These are phyloP conservation scores for Euphonia xanthogaster DNA, from an alignment of 2,797 vertebrate species.

Conservation along the genomic window DNA sequence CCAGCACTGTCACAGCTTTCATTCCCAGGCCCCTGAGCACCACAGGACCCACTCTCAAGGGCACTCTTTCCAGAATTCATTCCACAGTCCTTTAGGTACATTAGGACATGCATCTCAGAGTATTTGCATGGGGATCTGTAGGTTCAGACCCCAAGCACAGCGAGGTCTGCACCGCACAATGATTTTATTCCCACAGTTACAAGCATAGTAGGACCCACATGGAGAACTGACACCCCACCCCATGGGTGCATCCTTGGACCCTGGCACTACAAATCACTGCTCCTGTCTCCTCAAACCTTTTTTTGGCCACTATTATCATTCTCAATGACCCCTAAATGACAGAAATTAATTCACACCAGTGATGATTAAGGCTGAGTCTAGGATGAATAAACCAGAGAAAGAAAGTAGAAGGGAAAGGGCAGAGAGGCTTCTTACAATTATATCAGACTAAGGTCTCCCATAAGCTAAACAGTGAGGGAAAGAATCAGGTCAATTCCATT, in stretches of 20 bases:
- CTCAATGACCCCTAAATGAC: neutral
- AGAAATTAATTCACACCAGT: neutral
- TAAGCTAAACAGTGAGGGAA: neutral
- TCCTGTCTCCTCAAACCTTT: neutral
- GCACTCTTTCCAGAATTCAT: neutral
- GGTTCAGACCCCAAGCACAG: neutral
- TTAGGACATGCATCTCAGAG: neutral
- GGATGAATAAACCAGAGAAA: neutral
- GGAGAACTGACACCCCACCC: neutral
- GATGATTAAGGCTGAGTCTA: neutral
- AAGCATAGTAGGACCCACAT: neutral
- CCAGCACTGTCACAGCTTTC: neutral
- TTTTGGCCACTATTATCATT: neutral
- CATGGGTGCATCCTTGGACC: neutral
- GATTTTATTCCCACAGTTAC: neutral
- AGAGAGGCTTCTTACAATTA: neutral
- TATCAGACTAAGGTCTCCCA: neutral
- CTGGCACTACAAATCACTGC: neutral
- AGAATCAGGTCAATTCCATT: neutral
- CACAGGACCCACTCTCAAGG: slow-evolving; percentile 1
- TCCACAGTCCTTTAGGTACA: neutral
- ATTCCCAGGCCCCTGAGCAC: neutral
- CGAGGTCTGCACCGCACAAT: neutral
- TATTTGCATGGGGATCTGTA: neutral
- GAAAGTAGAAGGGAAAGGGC: neutral